These are phyloP conservation scores for Podarcis siculus DNA, from an alignment of 2,797 vertebrate genomes.

Conservation along the genomic window DNA sequence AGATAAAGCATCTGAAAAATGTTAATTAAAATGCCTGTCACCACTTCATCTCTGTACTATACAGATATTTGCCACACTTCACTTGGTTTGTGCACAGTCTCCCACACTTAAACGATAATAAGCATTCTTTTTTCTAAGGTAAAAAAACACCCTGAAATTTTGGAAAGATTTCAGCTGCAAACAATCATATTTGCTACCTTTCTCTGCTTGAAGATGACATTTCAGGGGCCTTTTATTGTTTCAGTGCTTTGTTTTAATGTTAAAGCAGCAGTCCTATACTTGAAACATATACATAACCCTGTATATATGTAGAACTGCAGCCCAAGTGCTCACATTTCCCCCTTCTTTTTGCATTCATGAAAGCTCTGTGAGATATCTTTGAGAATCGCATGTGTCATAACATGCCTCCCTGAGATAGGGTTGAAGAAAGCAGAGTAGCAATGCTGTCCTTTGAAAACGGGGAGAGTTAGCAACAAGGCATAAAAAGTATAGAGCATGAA, in stretches of 20 bases:
- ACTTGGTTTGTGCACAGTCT: not conserved
- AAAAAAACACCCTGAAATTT: constrained; percentile 20
- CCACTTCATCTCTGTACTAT: not conserved
- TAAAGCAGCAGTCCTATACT: not conserved
- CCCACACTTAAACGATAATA: constrained; percentile 45
- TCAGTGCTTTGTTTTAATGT: not conserved
- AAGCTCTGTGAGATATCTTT: not conserved
- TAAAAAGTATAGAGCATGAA: constrained; percentile 9
- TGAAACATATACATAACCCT: not conserved
- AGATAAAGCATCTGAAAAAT: constrained; percentile 40
- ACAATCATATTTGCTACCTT: not conserved
- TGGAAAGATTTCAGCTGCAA: constrained; percentile 46
- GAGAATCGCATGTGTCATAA: not conserved
- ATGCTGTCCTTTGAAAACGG: not conserved
- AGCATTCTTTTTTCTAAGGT: not conserved
- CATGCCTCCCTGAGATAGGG: not conserved
- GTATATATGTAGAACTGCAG: not conserved
- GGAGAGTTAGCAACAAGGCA: constrained; percentile 5
- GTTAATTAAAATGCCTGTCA: constrained; percentile 43
- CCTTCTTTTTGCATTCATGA: not conserved
- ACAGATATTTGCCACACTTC: constrained; percentile 24
- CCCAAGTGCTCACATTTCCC: not conserved
- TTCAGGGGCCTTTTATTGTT: not conserved
- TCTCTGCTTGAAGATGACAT: not conserved
- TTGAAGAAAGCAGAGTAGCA: not conserved